Evolutionary conservation across 1,140 invertebrate genomes (phyloP).

Genomic region (Elymnias hypermnestra): DNA sequence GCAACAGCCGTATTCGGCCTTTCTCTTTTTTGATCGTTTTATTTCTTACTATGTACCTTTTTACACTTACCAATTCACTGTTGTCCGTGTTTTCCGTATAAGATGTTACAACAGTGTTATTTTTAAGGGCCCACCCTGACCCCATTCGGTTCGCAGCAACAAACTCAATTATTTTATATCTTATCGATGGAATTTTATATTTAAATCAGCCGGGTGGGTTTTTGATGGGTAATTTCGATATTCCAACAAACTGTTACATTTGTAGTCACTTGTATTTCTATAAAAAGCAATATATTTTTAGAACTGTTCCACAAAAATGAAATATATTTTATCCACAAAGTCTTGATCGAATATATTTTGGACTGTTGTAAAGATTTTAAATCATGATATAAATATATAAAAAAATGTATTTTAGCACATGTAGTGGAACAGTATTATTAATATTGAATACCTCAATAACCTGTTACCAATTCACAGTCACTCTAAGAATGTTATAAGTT

Average conservation of each 20-base stretch:
- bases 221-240: not conserved
- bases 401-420: too few species aligned
- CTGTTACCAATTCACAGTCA: constrained; percentile 47
- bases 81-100: constrained; percentile 8
- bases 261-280: constrained; percentile 12
- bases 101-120: not conserved
- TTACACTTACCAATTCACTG: constrained; percentile 16
- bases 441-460: constrained; percentile 53
- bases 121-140: not conserved
- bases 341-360: constrained; percentile 28
- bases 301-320: constrained; percentile 30
- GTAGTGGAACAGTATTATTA: constrained; percentile 52
- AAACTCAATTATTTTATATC: not conserved
- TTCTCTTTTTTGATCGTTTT: constrained; percentile 16
- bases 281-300: constrained; percentile 30
- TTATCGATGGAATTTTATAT: too few species aligned
- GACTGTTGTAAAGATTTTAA: constrained; percentile 21
- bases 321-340: constrained; percentile 11
- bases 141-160: constrained; percentile 1
- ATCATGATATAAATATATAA: too few species aligned
- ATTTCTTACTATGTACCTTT: constrained; percentile 10
- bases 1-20: constrained; percentile 17
- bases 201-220: not conserved
- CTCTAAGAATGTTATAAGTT: constrained; percentile 6
- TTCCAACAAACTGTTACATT: constrained; percentile 6